A percentile compares a stretch with the other conserved stretches of the same genome.
These are phyloP conservation scores for Ferrisia virgata DNA, from an alignment of 2,888 invertebrate species.

Conservation along the genomic window DNA sequence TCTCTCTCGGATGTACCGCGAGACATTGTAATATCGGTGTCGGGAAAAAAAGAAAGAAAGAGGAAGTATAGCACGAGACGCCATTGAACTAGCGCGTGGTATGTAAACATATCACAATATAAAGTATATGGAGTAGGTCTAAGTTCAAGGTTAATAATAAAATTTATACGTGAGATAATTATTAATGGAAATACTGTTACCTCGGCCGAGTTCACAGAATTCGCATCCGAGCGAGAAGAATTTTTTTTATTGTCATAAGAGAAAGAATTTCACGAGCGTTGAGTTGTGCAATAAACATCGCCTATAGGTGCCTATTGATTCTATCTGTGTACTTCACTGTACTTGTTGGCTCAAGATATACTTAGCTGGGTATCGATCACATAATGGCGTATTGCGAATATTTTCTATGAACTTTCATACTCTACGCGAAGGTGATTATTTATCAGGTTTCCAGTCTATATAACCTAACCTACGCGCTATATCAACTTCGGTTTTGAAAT, in stretches of 20 bases:
- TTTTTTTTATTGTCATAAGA: neutral
- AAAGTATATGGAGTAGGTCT: slow-evolving; percentile 21
- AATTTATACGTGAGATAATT: slow-evolving; percentile 10
- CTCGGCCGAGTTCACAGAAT: neutral
- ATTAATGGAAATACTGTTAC: neutral
- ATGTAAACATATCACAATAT: neutral
- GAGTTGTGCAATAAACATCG: neutral
- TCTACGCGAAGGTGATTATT: neutral
- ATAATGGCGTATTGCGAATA: neutral
- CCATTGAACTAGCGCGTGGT: slow-evolving; percentile 1
- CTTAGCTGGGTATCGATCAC: neutral
- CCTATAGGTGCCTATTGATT: neutral
- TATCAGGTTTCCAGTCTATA: neutral
- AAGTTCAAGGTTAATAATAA: slow-evolving; percentile 25
- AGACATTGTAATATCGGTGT: neutral
- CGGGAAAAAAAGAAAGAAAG: neutral
- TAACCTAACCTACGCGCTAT: neutral
- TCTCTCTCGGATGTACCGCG: neutral
- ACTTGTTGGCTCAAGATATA: no score
- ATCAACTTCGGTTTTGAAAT: neutral
- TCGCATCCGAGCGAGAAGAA: neutral
- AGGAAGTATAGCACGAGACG: neutral
- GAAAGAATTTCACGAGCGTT: neutral
- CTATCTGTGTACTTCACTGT: no score
- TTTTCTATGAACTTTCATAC: neutral